These are phyloP conservation scores for Karalla daura DNA, from an alignment of 2,797 vertebrate genomes.

Conservation along the genomic window DNA sequence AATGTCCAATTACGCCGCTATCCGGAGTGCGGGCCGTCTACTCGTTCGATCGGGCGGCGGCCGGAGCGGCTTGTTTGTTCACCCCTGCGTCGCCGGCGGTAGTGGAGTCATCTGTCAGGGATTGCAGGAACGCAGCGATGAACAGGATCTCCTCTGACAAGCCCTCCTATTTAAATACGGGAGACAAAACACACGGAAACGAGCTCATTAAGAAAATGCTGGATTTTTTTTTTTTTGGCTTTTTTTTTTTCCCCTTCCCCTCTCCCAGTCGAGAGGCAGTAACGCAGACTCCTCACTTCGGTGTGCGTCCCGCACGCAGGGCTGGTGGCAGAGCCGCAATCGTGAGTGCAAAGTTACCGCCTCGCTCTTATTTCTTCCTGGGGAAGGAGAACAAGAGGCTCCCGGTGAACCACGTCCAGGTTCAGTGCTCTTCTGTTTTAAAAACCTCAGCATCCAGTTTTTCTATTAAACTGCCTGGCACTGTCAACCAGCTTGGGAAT, in stretches of 20 bases:
- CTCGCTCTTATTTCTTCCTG: slow-evolving; percentile 70
- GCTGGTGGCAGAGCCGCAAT: slow-evolving; percentile 27
- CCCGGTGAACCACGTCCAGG: slow-evolving; percentile 84
- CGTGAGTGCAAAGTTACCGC: slow-evolving; percentile 66
- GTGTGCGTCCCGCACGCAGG: slow-evolving; percentile 20
- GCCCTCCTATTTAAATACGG: slow-evolving; percentile 88
- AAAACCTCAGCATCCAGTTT: slow-evolving; percentile 89
- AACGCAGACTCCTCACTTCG: slow-evolving; percentile 15
- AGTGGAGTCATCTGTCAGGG: slow-evolving; percentile 85
- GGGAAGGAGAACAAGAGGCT: slow-evolving; percentile 77
- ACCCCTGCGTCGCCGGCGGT: slow-evolving; percentile 72
- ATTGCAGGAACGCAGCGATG: slow-evolving; percentile 85
- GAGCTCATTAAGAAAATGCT: slow-evolving; percentile 86
- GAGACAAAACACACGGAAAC: slow-evolving; percentile 85
- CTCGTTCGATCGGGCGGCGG: slow-evolving; percentile 88
- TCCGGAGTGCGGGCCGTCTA: slow-evolving; percentile 92
- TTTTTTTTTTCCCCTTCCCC: too few relatives aligned
- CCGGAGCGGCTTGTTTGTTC: slow-evolving; percentile 86
- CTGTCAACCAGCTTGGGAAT: slow-evolving; percentile 90
- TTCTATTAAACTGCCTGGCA: slow-evolving; percentile 90
- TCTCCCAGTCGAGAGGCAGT: slow-evolving; percentile 36
- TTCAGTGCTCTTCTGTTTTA: slow-evolving; percentile 86
- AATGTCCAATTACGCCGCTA: slow-evolving; percentile 98
- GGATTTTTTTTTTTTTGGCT: too few relatives aligned
- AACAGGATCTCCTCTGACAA: slow-evolving; percentile 88